These are phyloP conservation scores for Chroicocephalus ridibundus DNA, from an alignment of 2,113 vertebrate species.

Conservation along the genomic window DNA sequence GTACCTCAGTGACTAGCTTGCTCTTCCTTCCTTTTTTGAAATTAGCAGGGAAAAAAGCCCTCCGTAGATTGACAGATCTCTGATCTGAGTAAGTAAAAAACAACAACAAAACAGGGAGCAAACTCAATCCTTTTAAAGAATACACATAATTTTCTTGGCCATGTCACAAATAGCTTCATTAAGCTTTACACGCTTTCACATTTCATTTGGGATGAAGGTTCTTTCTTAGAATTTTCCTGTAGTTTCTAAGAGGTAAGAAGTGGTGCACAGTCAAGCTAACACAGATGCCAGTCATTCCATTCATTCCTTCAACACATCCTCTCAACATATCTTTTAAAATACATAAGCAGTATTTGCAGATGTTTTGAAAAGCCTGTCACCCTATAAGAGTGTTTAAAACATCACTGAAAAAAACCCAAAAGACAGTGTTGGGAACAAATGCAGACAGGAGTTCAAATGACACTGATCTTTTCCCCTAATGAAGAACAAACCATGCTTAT, in stretches of 20 bases:
- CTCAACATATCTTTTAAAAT: not conserved
- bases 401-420: not conserved
- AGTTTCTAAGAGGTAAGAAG: slow-evolving; percentile 12
- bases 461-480: not conserved
- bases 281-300: slow-evolving; percentile 8
- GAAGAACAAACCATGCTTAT: not conserved
- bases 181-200: not conserved
- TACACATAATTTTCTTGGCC: not conserved
- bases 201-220: not conserved
- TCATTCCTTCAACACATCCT: slow-evolving; percentile 26
- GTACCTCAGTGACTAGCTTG: not conserved
- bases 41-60: not conserved
- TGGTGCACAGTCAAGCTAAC: not conserved
- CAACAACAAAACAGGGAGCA: not conserved
- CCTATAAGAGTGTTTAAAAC: not conserved
- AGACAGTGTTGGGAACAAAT: not conserved
- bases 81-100: not conserved
- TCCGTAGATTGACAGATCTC: not conserved
- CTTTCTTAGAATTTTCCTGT: not conserved
- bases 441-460: not conserved
- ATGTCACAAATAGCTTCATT: not conserved
- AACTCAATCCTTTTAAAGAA: not conserved
- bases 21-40: not conserved
- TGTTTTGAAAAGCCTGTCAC: not conserved
- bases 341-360: not conserved